Conservation (phyloP, 2,888 invertebrate species). For the Crepidodera aurea region DNA sequence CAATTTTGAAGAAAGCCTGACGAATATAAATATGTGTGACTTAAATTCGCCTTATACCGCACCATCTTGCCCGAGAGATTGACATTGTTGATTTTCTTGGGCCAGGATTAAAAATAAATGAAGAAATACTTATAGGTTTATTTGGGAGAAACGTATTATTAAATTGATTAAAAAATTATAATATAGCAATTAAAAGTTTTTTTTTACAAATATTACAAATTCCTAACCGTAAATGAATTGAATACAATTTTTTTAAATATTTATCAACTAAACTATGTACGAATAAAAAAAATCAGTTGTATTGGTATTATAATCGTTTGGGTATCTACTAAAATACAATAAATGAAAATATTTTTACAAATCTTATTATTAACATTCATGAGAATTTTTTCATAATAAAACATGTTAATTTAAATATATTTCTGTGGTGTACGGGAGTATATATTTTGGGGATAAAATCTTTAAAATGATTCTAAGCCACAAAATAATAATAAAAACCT, state of each 20-base stretch:
- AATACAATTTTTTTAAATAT: background rate
- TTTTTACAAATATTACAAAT: background rate
- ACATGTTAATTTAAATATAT: background rate
- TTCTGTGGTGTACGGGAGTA: background rate
- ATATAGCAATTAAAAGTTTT: background rate
- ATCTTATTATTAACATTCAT: background rate
- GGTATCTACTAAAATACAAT: background rate
- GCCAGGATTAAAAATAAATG: background rate
- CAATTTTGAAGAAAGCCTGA: too few relatives aligned
- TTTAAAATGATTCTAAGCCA: background rate
- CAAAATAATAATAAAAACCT: background rate
- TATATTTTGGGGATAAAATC: background rate
- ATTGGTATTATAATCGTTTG: background rate
- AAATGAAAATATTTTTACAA: background rate
- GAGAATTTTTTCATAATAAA: background rate
- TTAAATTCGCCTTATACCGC: too few relatives aligned
- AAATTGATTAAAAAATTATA: background rate
- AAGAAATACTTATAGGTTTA: background rate
- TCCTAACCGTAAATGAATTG: background rate
- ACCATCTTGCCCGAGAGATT: too few relatives aligned
- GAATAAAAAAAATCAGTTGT: background rate
- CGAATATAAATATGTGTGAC: too few relatives aligned
- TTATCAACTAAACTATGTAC: background rate
- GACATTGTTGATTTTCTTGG: background rate
- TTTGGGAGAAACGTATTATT: background rate